Percentiles rank a stretch among this genome's conserved stretches.
Evolutionary conservation across 2,888 invertebrate genomes (phyloP).

Genomic region (Pantelozetes paolii): DNA sequence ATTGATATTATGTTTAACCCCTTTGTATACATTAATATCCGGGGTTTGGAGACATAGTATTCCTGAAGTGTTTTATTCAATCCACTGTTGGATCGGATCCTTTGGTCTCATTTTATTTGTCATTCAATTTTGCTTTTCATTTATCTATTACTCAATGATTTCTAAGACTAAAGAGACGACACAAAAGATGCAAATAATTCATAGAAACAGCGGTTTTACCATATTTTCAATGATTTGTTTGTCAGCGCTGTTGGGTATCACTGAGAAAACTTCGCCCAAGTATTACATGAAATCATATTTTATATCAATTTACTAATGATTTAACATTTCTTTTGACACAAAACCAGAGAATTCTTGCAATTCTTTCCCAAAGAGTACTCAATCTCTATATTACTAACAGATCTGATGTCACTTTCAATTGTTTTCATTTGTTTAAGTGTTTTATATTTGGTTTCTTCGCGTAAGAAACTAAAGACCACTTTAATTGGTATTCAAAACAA

Average conservation of each 20-base stretch:
- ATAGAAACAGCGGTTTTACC: not conserved
- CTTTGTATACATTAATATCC: not conserved
- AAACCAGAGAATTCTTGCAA: not conserved
- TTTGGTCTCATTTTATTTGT: not conserved
- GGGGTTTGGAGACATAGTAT: not conserved
- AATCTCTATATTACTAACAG: not conserved
- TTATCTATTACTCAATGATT: not conserved
- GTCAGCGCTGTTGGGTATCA: not conserved
- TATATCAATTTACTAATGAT: too few species aligned
- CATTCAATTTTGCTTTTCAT: not conserved
- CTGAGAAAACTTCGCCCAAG: not conserved
- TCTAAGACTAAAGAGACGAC: not conserved
- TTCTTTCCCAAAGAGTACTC: not conserved
- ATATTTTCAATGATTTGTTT: not conserved
- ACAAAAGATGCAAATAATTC: not conserved
- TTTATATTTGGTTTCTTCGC: not conserved
- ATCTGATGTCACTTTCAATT: not conserved
- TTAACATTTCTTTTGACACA: too few species aligned
- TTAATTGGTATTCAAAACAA: not conserved
- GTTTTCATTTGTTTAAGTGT: not conserved
- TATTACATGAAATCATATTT: too few species aligned
- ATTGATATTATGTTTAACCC: not conserved
- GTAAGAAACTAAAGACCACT: not conserved
- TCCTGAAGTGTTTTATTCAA: slow-evolving; percentile 2
- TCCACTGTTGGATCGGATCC: not conserved